Evolutionary conservation across 2,888 invertebrate species (phyloP).

Genomic region (Lacanobia wlatinum): DNA sequence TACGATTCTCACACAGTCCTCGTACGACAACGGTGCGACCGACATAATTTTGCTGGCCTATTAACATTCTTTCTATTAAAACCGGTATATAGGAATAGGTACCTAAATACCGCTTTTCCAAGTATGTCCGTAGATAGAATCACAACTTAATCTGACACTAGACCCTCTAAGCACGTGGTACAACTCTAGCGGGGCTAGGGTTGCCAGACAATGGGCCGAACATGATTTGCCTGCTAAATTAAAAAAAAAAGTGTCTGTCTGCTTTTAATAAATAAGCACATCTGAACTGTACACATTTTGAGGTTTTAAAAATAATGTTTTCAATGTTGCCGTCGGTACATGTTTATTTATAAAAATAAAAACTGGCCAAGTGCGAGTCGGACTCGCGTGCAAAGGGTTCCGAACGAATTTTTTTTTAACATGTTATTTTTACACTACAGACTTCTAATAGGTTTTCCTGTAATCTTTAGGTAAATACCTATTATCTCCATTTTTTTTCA

Average conservation of each 20-base stretch:
- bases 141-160: slow-evolving; percentile 37
- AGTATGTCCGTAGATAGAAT: slow-evolving; percentile 48
- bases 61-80: slow-evolving; percentile 77
- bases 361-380: too few species aligned
- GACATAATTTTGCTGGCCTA: slow-evolving; percentile 75
- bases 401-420: too few species aligned
- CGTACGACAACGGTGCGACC: slow-evolving; percentile 73
- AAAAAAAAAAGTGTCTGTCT: not conserved
- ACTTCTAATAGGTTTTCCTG: too few species aligned
- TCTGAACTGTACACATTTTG: not conserved
- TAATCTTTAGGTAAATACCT: too few species aligned
- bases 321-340: not conserved
- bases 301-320: not conserved
- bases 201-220: slow-evolving; percentile 19
- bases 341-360: slow-evolving; percentile 4
- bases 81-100: slow-evolving; percentile 68
- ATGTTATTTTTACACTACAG: too few species aligned
- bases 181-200: not conserved
- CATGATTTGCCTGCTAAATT: slow-evolving; percentile 31
- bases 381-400: too few species aligned
- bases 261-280: slow-evolving; percentile 15
- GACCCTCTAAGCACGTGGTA: slow-evolving; percentile 21
- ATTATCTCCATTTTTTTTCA: too few species aligned
- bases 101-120: slow-evolving; percentile 43
- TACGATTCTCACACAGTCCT: slow-evolving; percentile 70